phyloP scores from a whole-genome alignment of 2,797 vertebrate species.

The Babyrousa celebensis region DNA sequence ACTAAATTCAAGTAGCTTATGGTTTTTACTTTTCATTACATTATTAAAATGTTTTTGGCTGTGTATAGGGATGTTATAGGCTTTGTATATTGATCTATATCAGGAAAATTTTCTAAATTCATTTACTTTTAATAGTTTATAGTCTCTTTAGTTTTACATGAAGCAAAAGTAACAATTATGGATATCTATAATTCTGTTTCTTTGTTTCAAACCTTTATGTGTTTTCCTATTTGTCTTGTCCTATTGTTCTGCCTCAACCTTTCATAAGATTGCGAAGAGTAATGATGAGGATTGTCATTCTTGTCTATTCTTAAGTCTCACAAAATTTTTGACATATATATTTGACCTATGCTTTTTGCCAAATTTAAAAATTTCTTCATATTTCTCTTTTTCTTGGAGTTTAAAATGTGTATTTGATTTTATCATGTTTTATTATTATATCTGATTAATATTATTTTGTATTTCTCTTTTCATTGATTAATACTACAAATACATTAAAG shows the following conservation, averaged over 20 bases:
- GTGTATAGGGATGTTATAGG: neutral
- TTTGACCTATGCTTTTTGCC: neutral
- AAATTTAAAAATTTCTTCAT: neutral
- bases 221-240: neutral
- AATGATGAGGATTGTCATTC: neutral
- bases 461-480: constrained; percentile 20
- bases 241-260: neutral
- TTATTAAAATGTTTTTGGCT: neutral
- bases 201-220: neutral
- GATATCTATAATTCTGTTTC: neutral
- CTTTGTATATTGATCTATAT: neutral
- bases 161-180: neutral
- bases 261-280: neutral
- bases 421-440: constrained; percentile 13
- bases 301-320: neutral
- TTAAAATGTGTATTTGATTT: neutral
- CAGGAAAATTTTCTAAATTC: neutral
- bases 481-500: neutral
- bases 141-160: neutral
- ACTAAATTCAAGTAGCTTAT: neutral
- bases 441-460: neutral
- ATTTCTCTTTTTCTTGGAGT: neutral
- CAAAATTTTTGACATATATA: neutral
- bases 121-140: neutral
- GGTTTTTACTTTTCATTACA: neutral